These are phyloP conservation scores for Oncorhynchus tshawytscha DNA, from an alignment of 2,113 vertebrate species.

Conservation along the genomic window DNA sequence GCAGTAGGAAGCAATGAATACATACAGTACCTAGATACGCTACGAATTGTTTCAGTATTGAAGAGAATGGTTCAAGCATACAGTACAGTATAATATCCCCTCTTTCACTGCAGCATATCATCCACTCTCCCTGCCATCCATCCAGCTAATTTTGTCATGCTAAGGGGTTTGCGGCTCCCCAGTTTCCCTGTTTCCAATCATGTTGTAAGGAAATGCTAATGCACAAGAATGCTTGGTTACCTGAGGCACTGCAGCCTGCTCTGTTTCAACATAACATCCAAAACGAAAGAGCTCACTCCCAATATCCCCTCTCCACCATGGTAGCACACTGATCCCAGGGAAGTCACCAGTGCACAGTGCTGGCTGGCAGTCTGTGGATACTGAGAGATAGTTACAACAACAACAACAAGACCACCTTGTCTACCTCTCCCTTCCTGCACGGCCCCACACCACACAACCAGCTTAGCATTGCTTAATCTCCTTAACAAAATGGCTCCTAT, in stretches of 20 bases:
- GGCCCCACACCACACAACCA: constrained; percentile 1
- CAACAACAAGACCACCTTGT: not conserved
- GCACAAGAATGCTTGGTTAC: constrained; percentile 45
- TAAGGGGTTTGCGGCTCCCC: constrained; percentile 28
- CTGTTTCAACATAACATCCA: constrained; percentile 41
- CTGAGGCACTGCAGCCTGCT: constrained; percentile 49
- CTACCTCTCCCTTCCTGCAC: not conserved
- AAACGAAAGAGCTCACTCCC: constrained; percentile 41
- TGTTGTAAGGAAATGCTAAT: constrained; percentile 57
- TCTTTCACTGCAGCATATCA: not conserved
- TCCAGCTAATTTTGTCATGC: not conserved
- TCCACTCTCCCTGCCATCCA: not conserved
- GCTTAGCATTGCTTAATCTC: constrained; percentile 5
- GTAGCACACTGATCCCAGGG: constrained; percentile 25
- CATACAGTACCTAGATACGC: not conserved
- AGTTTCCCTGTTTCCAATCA: constrained; percentile 32
- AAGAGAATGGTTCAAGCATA: constrained; percentile 9
- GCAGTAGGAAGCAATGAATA: not conserved
- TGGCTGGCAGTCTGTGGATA: constrained; percentile 4
- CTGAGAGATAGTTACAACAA: constrained; percentile 4
- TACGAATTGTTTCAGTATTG: constrained; percentile 12
- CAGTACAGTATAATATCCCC: too few relatives aligned
- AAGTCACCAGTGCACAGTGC: constrained; percentile 8
- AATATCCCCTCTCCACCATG: constrained; percentile 9
- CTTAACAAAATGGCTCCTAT: not conserved